Percentiles rank a stretch among this genome's conserved stretches.
phyloP scores from a whole-genome alignment of 2,888 invertebrate species.

The Trilocha varians region DNA sequence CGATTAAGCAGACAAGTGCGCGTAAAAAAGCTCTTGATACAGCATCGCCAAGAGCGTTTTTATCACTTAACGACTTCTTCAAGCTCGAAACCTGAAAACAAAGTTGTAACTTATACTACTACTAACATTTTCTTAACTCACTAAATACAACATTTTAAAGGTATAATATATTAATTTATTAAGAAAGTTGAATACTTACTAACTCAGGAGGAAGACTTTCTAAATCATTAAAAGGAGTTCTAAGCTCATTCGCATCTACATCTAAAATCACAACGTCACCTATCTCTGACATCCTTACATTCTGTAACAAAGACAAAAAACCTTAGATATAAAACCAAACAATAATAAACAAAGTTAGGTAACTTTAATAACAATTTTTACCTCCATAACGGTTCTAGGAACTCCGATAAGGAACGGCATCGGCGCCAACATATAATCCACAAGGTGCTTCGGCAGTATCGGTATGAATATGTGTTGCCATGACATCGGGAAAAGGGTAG shows the following conservation, averaged over 20 bases:
- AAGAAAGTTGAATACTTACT: constrained; percentile 61
- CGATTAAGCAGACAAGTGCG: constrained; percentile 93
- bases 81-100: constrained; percentile 78
- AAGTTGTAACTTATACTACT: constrained; percentile 1
- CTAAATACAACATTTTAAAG: constrained; percentile 1
- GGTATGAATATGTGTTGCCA: constrained; percentile 99
- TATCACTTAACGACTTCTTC: constrained; percentile 83
- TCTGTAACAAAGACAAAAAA: constrained; percentile 64
- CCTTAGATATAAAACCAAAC: not conserved
- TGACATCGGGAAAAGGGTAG: constrained; percentile 96
- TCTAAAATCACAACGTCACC: constrained; percentile 96
- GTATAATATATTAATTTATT: not conserved
- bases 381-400: constrained; percentile 87
- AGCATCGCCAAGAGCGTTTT: constrained; percentile 89
- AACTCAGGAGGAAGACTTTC: constrained; percentile 92
- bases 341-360: constrained; percentile 2
- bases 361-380: constrained; percentile 31
- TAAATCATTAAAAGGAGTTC: constrained; percentile 92
- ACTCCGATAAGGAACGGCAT: constrained; percentile 99
- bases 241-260: constrained; percentile 90
- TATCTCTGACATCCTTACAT: constrained; percentile 84
- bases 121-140: not conserved
- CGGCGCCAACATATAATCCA: constrained; percentile 93
- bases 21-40: constrained; percentile 93
- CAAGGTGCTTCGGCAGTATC: constrained; percentile 89